Base-by-base conservation (phyloP, 1,140 invertebrate species). In the Cotesia typhae region DNA sequence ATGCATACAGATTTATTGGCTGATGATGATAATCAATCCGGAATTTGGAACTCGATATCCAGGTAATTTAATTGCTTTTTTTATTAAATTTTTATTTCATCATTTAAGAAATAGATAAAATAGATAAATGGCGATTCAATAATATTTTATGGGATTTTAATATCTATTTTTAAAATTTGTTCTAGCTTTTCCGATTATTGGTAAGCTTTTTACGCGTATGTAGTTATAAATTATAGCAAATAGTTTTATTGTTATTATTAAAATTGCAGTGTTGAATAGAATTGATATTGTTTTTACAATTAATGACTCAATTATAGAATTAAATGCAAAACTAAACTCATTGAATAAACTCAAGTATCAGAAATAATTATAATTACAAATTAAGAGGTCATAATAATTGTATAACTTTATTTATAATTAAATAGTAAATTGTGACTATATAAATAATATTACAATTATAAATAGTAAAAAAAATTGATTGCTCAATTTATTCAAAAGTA, bases 11-110 rank as follows among this genome's bases (percentile, higher is more conserved):
- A 98, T 83, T 88, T 99, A 5, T 87, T 99, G 0, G 91, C 92
- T 2, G 95, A 96, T 74, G 92, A 94, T 66, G 92, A 92, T 12
- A 88, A 89, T 75, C 85, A 87, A 10, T 90, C 90, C 37, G 95
- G 96, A 28, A 90, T 98, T 60, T 98, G 96, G 96, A 94, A 95
- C 82, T 97, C 96, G 59, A 96, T 98, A 78, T 95, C 96, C 4
- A 98, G 93, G 94, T 96, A 85, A 17, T 37, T 14, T 65, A 36
- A 37, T 65, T 59, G 53, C 55, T 37, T 37, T 3, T 41, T 66
- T 12, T 35, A 53, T n/a, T 41, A 63, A 14, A 73, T 63, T 71
- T 66, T 3, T 0, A 47, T 47, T 47, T 28, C 38, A 10, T 6
- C 17, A 55, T 7, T 53, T 41, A 9, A 60, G 9, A 47, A 55